These are phyloP conservation scores for Plecturocebus donacophilus DNA, from an alignment of 2,113 vertebrate genomes.

Conservation along the genomic window DNA sequence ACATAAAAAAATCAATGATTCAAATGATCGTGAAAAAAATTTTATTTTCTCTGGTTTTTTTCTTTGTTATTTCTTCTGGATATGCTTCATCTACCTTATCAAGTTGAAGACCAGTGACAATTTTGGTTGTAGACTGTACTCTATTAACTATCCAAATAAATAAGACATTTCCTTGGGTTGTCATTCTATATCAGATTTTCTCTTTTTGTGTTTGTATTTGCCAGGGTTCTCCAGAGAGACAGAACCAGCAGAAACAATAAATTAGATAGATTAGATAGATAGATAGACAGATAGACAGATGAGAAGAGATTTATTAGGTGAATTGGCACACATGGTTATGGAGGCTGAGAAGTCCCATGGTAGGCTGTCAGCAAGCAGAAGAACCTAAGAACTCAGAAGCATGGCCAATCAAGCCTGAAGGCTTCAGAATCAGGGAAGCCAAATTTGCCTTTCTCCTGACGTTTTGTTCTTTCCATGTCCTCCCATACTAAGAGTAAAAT, in stretches of 20 bases:
- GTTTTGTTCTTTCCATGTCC: not conserved
- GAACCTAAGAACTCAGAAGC: not conserved
- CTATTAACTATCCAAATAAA: not conserved
- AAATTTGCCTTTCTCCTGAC: no score
- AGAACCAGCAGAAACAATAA: not conserved
- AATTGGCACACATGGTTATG: not conserved
- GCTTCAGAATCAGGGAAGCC: not conserved
- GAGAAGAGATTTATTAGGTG: not conserved
- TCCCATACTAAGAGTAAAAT: not conserved
- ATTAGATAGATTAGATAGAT: not conserved
- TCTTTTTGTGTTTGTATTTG: not conserved
- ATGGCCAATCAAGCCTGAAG: not conserved
- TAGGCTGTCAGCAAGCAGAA: not conserved
- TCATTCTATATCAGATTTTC: not conserved
- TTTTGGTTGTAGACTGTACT: not conserved
- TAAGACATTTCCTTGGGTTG: not conserved
- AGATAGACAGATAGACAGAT: not conserved
- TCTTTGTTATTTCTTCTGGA: not conserved
- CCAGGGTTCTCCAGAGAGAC: not conserved
- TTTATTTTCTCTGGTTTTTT: not conserved
- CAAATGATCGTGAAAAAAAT: not conserved
- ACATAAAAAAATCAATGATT: not conserved
- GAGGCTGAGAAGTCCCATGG: not conserved
- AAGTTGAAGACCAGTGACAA: not conserved
- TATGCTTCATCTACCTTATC: not conserved